These are phyloP conservation scores for Phyllotreta striolata DNA, from an alignment of 2,888 invertebrate species.

Conservation along the genomic window DNA sequence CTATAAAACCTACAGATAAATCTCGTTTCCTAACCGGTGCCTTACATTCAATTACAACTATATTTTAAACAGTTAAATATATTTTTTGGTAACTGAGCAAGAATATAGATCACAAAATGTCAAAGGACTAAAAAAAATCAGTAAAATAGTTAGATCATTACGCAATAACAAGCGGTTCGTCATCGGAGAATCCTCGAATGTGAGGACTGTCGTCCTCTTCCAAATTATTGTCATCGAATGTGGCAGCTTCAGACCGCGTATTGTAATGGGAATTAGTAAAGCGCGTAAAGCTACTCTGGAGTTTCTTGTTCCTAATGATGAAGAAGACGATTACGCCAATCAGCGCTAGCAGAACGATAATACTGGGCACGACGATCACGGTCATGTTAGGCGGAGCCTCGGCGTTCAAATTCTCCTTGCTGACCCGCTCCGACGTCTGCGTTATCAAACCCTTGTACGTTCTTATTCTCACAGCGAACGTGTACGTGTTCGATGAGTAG, in stretches of 20 bases:
- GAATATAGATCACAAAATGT: conserved; percentile 19
- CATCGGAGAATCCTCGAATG: conserved; percentile 87
- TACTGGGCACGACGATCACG: conserved; percentile 63
- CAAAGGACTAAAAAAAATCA: conserved; percentile 4
- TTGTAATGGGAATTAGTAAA: conserved; percentile 88
- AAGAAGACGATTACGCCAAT: conserved; percentile 69
- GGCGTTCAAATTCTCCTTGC: conserved; percentile 50
- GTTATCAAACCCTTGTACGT: conserved; percentile 71
- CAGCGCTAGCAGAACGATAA: conserved; percentile 59
- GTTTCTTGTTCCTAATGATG: conserved; percentile 72
- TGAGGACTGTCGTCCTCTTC: conserved; percentile 87
- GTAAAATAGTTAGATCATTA: conserved; percentile 60
- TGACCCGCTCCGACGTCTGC: conserved; percentile 68
- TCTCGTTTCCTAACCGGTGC: not conserved
- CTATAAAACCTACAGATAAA: not conserved
- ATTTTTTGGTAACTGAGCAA: conserved; percentile 33
- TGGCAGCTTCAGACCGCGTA: conserved; percentile 85
- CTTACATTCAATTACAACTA: conserved; percentile 15
- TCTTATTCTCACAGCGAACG: conserved; percentile 70
- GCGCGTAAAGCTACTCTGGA: conserved; percentile 80
- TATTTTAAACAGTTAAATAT: conserved; percentile 13
- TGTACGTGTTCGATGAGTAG: conserved; percentile 66
- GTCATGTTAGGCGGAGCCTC: conserved; percentile 39
- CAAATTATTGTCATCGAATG: conserved; percentile 80
- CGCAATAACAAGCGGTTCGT: conserved; percentile 92